phyloP scores from a whole-genome alignment of 1,140 invertebrate species.

The Drosophila ananassae region DNA sequence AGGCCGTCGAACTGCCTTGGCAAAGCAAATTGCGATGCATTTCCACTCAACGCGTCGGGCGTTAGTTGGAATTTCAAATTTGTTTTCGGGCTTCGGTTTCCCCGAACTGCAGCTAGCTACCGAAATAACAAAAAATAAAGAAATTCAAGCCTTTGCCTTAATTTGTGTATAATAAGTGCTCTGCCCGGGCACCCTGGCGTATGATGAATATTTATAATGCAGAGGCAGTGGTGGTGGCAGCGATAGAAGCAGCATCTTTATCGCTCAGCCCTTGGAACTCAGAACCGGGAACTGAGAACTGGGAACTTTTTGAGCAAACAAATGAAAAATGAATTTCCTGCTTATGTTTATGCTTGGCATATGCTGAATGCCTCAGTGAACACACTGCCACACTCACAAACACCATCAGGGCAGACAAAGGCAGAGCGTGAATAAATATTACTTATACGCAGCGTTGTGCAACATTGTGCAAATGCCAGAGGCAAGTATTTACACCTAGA shows the following conservation, averaged over 20 bases:
- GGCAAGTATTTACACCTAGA: conserved; percentile 80
- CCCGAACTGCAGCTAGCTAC: neutral
- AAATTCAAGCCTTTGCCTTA: conserved; percentile 60
- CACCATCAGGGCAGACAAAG: conserved; percentile 67
- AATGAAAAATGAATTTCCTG: conserved; percentile 82
- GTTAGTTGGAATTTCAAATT: conserved; percentile 78
- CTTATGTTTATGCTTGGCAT: conserved; percentile 79
- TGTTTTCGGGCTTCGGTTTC: conserved; percentile 46
- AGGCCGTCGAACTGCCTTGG: conserved; percentile 66
- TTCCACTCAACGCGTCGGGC: conserved; percentile 49
- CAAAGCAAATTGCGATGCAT: conserved; percentile 65
- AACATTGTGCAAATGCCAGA: conserved; percentile 71
- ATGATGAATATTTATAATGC: conserved; percentile 79
- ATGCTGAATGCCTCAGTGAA: conserved; percentile 67
- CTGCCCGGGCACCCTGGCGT: conserved; percentile 55
- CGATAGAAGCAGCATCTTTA: conserved; percentile 56
- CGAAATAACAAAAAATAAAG: conserved; percentile 15
- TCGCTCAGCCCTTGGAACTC: conserved; percentile 26
- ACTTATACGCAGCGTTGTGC: conserved; percentile 73
- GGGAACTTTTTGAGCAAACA: conserved; percentile 74
- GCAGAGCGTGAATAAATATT: conserved; percentile 79
- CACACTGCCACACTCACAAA: conserved; percentile 31
- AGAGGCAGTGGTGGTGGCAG: conserved; percentile 25
- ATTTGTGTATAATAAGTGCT: conserved; percentile 80
- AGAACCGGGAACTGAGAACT: neutral